phyloP scores from a whole-genome alignment of 2,797 vertebrate genomes.

The Melanotaenia pygmaea region DNA sequence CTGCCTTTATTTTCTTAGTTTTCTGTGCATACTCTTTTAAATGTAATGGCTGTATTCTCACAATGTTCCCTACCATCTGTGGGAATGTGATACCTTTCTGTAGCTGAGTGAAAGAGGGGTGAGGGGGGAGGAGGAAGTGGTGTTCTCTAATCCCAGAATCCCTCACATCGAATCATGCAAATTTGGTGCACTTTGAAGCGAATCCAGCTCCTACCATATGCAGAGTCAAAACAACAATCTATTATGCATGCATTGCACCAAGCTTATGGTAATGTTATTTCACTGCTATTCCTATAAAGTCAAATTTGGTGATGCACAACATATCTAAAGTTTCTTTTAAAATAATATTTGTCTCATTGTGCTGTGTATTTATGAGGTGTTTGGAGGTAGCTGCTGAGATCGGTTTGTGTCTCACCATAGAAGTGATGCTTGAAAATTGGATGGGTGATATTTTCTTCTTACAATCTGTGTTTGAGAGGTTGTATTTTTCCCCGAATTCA shows the following conservation, averaged over 20 bases:
- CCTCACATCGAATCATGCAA: constrained; percentile 90
- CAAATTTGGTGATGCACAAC: constrained; percentile 78
- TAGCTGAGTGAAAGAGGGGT: constrained; percentile 80
- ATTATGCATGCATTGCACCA: constrained; percentile 90
- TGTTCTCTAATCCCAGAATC: constrained; percentile 88
- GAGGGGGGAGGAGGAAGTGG: constrained; percentile 71
- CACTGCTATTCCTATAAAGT: constrained; percentile 80
- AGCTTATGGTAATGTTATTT: constrained; percentile 90
- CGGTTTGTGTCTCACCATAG: constrained; percentile 45
- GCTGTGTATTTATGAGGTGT: constrained; percentile 59
- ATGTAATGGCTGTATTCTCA: constrained; percentile 76
- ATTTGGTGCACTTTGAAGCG: constrained; percentile 88
- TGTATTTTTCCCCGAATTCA: constrained; percentile 46
- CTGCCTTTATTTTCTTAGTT: constrained; percentile 53
- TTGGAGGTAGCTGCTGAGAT: constrained; percentile 51
- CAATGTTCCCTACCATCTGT: constrained; percentile 84
- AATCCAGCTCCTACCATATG: constrained; percentile 88
- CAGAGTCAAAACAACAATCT: constrained; percentile 88
- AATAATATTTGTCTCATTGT: constrained; percentile 75
- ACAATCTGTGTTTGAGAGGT: constrained; percentile 56
- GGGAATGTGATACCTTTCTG: constrained; percentile 88
- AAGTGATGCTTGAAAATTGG: constrained; percentile 62
- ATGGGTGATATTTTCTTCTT: constrained; percentile 60
- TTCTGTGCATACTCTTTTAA: constrained; percentile 69
- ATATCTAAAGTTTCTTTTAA: constrained; percentile 80